A percentile compares a stretch with the other conserved stretches of the same genome.
These are phyloP conservation scores for Callosobruchus maculatus DNA, from an alignment of 2,888 invertebrate species.

Conservation along the genomic window DNA sequence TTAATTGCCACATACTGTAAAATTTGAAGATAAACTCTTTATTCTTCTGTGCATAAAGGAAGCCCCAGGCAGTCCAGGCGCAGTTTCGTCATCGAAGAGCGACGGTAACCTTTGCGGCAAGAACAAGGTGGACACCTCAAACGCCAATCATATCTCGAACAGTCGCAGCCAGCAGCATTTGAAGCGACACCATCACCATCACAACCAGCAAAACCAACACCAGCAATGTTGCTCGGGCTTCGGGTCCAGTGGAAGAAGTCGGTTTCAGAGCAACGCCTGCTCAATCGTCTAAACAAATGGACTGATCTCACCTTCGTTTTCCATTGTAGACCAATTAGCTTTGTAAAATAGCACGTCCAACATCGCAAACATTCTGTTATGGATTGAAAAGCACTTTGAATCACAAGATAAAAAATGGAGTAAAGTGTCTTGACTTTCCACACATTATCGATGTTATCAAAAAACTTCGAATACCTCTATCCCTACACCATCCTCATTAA, in stretches of 20 bases:
- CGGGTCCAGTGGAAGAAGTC: conserved; percentile 43
- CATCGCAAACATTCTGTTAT: too few species aligned
- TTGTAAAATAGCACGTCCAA: not conserved
- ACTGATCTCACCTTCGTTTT: not conserved
- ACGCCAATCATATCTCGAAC: conserved; percentile 25
- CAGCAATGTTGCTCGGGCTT: conserved; percentile 55
- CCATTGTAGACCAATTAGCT: too few species aligned
- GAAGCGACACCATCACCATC: conserved; percentile 23
- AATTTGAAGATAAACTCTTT: too few species aligned
- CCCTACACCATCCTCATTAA: too few species aligned
- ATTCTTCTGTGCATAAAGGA: not conserved
- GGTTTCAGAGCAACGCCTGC: conserved; percentile 50
- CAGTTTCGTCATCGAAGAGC: conserved; percentile 34
- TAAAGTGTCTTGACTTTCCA: too few species aligned
- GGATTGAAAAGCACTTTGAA: too few species aligned
- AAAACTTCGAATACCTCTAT: too few species aligned
- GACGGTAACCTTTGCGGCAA: conserved; percentile 37
- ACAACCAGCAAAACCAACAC: conserved; percentile 36
- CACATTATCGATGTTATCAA: too few species aligned
- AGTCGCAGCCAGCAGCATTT: conserved; percentile 36
- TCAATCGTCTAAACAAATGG: conserved; percentile 30
- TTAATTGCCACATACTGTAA: too few species aligned
- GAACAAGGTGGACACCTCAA: conserved; percentile 11
- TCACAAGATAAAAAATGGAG: too few species aligned
- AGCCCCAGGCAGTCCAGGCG: not conserved